phyloP scores from a whole-genome alignment of 2,113 vertebrate genomes.

The Hepsetus odoe region DNA sequence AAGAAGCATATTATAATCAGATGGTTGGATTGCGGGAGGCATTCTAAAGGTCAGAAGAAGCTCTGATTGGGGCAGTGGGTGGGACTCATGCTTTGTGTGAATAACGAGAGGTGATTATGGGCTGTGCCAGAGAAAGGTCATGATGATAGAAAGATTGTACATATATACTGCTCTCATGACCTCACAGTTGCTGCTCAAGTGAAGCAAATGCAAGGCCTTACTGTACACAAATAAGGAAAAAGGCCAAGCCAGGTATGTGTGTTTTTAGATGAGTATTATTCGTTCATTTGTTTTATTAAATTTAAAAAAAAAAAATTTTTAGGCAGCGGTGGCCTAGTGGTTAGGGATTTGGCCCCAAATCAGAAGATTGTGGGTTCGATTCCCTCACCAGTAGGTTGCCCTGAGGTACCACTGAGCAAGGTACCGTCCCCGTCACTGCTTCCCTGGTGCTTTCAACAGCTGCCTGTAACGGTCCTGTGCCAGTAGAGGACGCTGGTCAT shows the following conservation, averaged over 20 bases:
- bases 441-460: no score
- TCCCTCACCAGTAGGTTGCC: no score
- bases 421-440: no score
- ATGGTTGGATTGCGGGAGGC: background rate
- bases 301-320: no score
- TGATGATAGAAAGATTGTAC: background rate
- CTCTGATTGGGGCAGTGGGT: slow-evolving; percentile 8
- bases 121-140: slow-evolving; percentile 15
- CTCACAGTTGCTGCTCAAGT: slow-evolving; percentile 38
- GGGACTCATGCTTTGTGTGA: background rate
- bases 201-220: background rate
- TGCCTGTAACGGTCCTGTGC: no score
- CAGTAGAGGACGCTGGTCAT: no score
- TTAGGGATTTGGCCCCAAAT: no score
- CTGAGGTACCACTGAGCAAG: no score
- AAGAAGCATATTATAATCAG: background rate
- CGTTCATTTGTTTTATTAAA: no score
- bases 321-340: no score
- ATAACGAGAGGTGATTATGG: slow-evolving; percentile 28
- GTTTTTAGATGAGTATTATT: background rate
- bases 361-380: no score
- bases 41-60: slow-evolving; percentile 25
- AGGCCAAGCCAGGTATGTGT: background rate
- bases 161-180: slow-evolving; percentile 8
- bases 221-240: background rate